Evolutionary conservation across 2,888 invertebrate species (phyloP).

Genomic region (Digitonthophagus gazella): DNA sequence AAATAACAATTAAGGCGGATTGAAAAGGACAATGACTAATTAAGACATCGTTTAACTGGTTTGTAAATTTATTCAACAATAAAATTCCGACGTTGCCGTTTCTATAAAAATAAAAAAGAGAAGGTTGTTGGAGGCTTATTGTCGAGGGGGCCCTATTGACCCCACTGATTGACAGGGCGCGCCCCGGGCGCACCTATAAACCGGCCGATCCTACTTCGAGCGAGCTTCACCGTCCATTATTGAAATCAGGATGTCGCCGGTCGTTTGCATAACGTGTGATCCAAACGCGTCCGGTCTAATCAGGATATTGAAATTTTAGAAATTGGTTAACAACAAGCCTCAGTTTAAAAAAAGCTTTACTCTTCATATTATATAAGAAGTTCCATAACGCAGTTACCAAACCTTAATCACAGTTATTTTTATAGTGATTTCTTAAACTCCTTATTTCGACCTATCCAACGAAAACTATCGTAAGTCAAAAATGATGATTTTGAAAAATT

Average conservation of each 20-base stretch:
- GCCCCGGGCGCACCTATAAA: constrained; percentile 34
- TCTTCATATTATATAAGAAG: no score
- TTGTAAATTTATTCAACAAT: not conserved
- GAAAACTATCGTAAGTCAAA: no score
- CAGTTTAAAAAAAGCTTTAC: no score
- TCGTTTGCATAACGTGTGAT: constrained; percentile 25
- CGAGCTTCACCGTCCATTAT: constrained; percentile 28
- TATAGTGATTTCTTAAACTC: no score
- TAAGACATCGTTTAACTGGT: not conserved
- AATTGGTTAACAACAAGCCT: no score
- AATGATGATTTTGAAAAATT: no score
- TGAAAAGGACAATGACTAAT: not conserved
- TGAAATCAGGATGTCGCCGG: constrained; percentile 28
- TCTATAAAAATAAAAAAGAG: no score
- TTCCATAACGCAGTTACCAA: no score
- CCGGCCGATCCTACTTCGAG: constrained; percentile 32
- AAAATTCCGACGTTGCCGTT: not conserved
- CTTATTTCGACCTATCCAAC: no score
- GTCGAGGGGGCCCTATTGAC: constrained; percentile 34
- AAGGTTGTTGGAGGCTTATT: no score
- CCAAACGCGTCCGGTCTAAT: not conserved
- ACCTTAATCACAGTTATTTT: no score
- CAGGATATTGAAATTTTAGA: no score
- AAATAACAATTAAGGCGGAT: not conserved
- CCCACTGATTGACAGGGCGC: constrained; percentile 37